Conservation (phyloP, 2,113 vertebrate species). For the Euleptes europaea region DNA sequence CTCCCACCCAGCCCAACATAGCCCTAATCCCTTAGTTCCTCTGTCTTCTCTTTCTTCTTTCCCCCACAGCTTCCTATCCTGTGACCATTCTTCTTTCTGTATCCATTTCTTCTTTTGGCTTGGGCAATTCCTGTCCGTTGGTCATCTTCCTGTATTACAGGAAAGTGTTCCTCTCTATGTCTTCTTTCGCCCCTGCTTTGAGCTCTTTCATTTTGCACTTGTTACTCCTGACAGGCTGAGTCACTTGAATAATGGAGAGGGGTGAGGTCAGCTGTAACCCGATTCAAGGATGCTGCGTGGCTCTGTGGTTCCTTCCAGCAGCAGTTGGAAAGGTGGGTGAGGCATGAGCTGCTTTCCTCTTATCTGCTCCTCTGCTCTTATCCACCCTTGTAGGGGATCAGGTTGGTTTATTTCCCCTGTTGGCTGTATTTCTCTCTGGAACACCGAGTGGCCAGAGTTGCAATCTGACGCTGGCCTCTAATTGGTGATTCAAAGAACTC, state of each 20-base stretch:
- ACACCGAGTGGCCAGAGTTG: background rate
- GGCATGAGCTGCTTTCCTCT: background rate
- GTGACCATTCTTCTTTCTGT: too few relatives aligned
- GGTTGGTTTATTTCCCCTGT: conserved; percentile 2
- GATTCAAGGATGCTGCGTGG: background rate
- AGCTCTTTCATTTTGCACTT: background rate
- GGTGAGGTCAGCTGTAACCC: background rate
- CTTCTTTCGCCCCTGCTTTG: background rate
- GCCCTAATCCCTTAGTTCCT: background rate
- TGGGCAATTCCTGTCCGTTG: too few relatives aligned
- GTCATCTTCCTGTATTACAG: too few relatives aligned
- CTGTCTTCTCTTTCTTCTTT: too few relatives aligned
- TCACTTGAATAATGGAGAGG: background rate
- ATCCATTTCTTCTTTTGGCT: too few relatives aligned
- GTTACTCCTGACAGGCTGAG: background rate
- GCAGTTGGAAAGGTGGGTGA: too few relatives aligned
- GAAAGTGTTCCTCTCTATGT: too few relatives aligned
- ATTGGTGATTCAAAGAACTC: background rate
- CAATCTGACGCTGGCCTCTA: background rate
- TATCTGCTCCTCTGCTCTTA: background rate
- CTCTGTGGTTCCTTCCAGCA: background rate
- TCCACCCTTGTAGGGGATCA: background rate
- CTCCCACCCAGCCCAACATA: too few relatives aligned
- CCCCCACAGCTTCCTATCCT: too few relatives aligned
- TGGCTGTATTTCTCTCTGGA: background rate